These are phyloP conservation scores for Bunonema sp. DNA, from an alignment of 2,888 invertebrate species.

Conservation along the genomic window DNA sequence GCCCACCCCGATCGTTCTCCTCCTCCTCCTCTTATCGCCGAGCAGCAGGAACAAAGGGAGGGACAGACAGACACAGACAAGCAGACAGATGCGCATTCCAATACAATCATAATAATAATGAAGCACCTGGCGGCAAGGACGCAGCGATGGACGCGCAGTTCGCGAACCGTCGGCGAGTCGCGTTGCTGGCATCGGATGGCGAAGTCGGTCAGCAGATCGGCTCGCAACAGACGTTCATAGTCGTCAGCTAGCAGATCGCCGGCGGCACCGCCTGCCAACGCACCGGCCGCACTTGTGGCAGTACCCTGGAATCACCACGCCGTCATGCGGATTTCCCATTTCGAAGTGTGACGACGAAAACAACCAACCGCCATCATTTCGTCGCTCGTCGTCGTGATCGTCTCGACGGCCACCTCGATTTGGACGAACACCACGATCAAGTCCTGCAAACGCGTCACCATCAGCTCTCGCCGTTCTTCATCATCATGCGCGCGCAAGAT, in stretches of 20 bases:
- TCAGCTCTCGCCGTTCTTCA: conserved; percentile 10
- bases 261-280: too few relatives aligned
- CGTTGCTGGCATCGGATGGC: conserved; percentile 13
- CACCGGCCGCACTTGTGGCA: too few relatives aligned
- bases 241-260: conserved; percentile 30
- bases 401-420: conserved; percentile 45
- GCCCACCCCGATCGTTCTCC: too few relatives aligned
- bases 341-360: conserved; percentile 4
- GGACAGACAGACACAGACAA: too few relatives aligned
- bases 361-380: not conserved
- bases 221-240: conserved; percentile 30
- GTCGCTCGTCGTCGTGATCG: conserved; percentile 38
- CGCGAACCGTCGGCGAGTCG: not conserved
- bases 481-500: too few relatives aligned
- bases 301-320: too few relatives aligned
- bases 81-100: not conserved
- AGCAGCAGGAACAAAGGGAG: too few relatives aligned
- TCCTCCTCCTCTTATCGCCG: too few relatives aligned
- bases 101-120: not conserved
- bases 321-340: too few relatives aligned
- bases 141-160: not conserved
- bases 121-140: not conserved
- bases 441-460: conserved; percentile 40
- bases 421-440: conserved; percentile 43
- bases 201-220: conserved; percentile 37